Evolutionary conservation across 2,113 vertebrate species (phyloP).

Genomic region (Dolichotis patagonum): DNA sequence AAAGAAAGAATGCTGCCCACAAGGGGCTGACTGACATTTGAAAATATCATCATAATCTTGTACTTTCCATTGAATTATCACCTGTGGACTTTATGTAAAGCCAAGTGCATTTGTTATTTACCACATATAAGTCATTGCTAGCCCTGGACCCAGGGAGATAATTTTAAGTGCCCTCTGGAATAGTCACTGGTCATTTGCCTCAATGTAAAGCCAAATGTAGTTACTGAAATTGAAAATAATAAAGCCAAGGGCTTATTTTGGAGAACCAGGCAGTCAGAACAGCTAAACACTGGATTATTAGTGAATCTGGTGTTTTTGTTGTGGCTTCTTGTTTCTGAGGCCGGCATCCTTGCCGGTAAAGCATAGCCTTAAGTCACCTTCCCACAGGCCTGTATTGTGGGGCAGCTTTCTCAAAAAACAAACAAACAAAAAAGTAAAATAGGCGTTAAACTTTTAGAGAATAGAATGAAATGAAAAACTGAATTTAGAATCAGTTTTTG

Average conservation of each 20-base stretch:
- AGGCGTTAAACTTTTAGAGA: constrained; percentile 11
- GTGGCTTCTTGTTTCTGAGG: background rate
- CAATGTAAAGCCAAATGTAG: constrained; percentile 11
- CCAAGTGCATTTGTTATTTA: background rate
- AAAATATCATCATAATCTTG: background rate
- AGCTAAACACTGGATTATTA: background rate
- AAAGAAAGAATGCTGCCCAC: background rate
- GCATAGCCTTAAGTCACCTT: background rate
- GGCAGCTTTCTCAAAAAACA: background rate
- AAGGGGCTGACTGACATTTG: background rate
- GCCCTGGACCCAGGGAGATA: background rate
- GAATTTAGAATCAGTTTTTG: constrained; percentile 5
- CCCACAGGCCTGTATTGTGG: background rate
- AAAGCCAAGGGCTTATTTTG: constrained; percentile 13
- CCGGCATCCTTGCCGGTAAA: background rate
- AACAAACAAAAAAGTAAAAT: background rate
- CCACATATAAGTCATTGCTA: background rate
- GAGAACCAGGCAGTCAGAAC: background rate
- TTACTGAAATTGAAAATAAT: constrained; percentile 16
- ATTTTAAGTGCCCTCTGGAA: constrained; percentile 20
- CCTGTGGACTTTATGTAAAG: background rate
- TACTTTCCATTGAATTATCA: background rate
- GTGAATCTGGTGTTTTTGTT: background rate
- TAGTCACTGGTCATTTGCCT: background rate
- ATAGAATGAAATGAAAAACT: background rate